A percentile compares a stretch with the other conserved stretches of the same genome.
Evolutionary conservation across 2,797 vertebrate genomes (phyloP).

Genomic region (Microctenopoma steveboyesi): DNA sequence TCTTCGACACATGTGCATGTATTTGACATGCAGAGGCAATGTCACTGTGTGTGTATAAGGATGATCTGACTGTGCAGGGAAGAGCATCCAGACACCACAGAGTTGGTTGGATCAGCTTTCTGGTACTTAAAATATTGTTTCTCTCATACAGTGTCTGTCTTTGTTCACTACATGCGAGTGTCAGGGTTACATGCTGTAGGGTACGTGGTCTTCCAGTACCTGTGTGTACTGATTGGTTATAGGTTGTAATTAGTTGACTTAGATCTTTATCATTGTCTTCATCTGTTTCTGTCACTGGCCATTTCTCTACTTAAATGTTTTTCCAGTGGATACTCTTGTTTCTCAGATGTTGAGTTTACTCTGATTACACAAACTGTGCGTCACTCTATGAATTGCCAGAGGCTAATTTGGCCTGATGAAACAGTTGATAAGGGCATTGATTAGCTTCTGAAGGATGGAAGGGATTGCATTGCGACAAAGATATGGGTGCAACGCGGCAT

Average conservation of each 20-base stretch:
- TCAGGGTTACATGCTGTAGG: background rate
- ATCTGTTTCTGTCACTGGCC: slow-evolving; percentile 59
- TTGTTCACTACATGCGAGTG: slow-evolving; percentile 7
- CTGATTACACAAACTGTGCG: slow-evolving; percentile 76
- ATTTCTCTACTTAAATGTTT: slow-evolving; percentile 55
- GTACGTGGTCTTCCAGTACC: slow-evolving; percentile 36
- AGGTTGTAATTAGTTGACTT: slow-evolving; percentile 59
- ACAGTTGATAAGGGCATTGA: slow-evolving; percentile 82
- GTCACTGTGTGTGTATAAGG: slow-evolving; percentile 3
- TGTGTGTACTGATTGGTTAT: slow-evolving; percentile 20
- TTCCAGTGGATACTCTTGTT: slow-evolving; percentile 61
- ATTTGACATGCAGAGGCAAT: background rate
- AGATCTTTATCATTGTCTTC: slow-evolving; percentile 56
- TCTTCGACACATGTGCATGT: slow-evolving; percentile 15
- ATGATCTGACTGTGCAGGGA: slow-evolving; percentile 20
- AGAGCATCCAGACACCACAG: slow-evolving; percentile 25
- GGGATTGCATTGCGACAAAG: slow-evolving; percentile 80
- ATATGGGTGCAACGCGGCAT: slow-evolving; percentile 70
- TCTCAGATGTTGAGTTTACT: slow-evolving; percentile 74
- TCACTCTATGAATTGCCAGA: slow-evolving; percentile 74
- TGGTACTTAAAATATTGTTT: slow-evolving; percentile 16
- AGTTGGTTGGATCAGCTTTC: slow-evolving; percentile 18
- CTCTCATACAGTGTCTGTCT: background rate
- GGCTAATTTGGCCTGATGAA: slow-evolving; percentile 78
- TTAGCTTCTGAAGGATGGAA: slow-evolving; percentile 77